These are phyloP conservation scores for Noctua fimbriata DNA, from an alignment of 2,888 invertebrate species.

Conservation along the genomic window DNA sequence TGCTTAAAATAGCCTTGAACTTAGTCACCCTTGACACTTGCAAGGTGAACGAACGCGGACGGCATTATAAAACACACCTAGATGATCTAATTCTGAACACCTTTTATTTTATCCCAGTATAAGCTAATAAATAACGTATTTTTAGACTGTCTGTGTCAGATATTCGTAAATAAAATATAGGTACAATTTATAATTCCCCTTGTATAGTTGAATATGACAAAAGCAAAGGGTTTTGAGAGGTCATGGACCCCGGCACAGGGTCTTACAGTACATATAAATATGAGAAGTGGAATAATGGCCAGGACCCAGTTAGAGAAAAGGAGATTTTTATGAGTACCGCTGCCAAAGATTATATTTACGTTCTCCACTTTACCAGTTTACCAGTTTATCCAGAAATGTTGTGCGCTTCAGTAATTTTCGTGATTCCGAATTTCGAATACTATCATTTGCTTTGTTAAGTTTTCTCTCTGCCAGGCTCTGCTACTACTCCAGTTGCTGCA, in stretches of 20 bases:
- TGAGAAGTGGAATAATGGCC: not conserved
- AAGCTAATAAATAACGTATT: not conserved
- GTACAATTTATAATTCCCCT: not conserved
- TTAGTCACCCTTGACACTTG: not conserved
- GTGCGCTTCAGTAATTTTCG: not conserved
- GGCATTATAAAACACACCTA: not conserved
- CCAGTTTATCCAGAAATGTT: not conserved
- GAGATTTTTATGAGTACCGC: not conserved
- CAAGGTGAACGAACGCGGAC: conserved; percentile 2
- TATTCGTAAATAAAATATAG: conserved; percentile 3
- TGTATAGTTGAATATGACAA: conserved; percentile 1
- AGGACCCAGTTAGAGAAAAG: not conserved
- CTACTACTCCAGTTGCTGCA: no score
- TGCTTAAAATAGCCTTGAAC: not conserved
- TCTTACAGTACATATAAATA: not conserved
- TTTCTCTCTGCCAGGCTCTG: no score
- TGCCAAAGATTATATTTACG: not conserved
- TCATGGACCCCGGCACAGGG: not conserved
- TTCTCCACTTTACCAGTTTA: no score
- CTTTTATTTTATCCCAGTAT: not conserved
- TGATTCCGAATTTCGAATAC: not conserved
- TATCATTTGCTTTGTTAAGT: not conserved
- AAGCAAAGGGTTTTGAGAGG: not conserved
- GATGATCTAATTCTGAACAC: not conserved
- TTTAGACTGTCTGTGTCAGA: conserved; percentile 11